A percentile compares a stretch with the other conserved stretches of the same genome.
Conservation (phyloP, 2,797 vertebrate species). For the Tapirus indicus region DNA sequence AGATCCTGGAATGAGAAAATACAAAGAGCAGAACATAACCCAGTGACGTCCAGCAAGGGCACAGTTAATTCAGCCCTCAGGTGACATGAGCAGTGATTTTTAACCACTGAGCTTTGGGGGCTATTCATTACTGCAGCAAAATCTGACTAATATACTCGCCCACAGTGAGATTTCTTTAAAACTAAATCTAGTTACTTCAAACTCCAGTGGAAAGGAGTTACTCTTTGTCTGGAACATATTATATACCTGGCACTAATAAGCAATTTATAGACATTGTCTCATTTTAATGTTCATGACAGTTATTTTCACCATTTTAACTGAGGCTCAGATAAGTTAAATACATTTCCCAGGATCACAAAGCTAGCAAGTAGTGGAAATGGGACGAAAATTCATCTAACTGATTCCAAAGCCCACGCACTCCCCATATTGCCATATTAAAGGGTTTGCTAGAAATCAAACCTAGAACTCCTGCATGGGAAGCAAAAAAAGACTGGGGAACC, state of each 20-base stretch:
- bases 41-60: background rate
- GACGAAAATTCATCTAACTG: background rate
- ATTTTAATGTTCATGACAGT: background rate
- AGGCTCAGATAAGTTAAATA: background rate
- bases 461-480: background rate
- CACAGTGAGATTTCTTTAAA: conserved; percentile 27
- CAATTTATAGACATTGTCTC: background rate
- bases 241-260: background rate
- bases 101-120: background rate
- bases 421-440: background rate
- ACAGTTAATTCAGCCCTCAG: background rate
- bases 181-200: conserved; percentile 17
- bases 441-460: background rate
- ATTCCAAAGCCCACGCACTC: background rate
- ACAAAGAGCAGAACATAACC: background rate
- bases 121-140: background rate
- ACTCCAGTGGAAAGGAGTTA: background rate
- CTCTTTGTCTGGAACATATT: background rate
- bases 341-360: background rate
- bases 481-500: background rate
- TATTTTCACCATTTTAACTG: conserved; percentile 6
- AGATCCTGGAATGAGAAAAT: background rate
- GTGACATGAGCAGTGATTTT: background rate
- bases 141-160: background rate
- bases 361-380: background rate